phyloP scores from a whole-genome alignment of 2,888 invertebrate species.

The Lucinisca nassula region DNA sequence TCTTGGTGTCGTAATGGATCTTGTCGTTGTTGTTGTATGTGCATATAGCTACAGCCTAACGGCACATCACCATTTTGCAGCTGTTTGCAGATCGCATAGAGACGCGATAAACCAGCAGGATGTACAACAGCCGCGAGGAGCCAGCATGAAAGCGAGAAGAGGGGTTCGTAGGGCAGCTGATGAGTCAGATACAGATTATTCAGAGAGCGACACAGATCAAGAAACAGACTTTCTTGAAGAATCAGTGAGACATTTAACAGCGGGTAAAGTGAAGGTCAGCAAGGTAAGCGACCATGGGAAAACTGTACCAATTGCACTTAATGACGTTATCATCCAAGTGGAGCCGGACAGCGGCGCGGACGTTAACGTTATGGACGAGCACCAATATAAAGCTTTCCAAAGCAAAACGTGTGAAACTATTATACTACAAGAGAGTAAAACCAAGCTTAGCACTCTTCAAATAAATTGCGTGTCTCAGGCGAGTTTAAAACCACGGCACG shows the following conservation, averaged over 20 bases:
- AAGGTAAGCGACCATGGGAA: slow-evolving; percentile 8
- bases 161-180: neutral
- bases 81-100: slow-evolving; percentile 5
- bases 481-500: slow-evolving; percentile 1
- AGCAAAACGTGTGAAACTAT: neutral
- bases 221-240: neutral
- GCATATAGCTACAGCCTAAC: no score
- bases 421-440: neutral
- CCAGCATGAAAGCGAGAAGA: neutral
- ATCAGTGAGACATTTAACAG: slow-evolving; percentile 2
- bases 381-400: neutral
- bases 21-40: no score
- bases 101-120: neutral
- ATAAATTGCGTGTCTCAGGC: neutral
- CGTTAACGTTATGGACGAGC: slow-evolving; percentile 20
- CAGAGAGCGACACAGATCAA: neutral
- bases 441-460: slow-evolving; percentile 14
- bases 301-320: neutral
- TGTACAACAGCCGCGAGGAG: neutral
- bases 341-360: slow-evolving; percentile 18
- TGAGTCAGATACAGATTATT: neutral
- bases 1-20: no score
- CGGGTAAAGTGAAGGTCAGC: slow-evolving; percentile 13
- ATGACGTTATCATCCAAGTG: slow-evolving; percentile 10
- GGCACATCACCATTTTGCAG: slow-evolving; percentile 33